phyloP scores from a whole-genome alignment of 1,140 invertebrate species.

The Periplaneta americana region DNA sequence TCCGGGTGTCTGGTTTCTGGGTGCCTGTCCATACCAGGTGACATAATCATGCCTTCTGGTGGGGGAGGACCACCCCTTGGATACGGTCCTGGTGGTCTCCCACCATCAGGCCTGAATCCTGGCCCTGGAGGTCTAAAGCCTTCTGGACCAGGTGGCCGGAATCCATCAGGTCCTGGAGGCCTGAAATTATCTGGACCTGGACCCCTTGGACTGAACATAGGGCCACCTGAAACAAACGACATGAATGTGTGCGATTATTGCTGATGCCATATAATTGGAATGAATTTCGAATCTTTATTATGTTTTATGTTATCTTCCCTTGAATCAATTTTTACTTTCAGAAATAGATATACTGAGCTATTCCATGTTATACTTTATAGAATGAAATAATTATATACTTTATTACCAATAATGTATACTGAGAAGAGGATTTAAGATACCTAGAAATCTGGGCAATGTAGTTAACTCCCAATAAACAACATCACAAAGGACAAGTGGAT shows the following conservation, averaged over 20 bases:
- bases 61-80: conserved; percentile 1
- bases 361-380: too few species aligned
- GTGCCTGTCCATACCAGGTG: not conserved
- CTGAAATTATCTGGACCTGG: conserved; percentile 30
- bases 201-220: not conserved
- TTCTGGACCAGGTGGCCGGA: conserved; percentile 28
- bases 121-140: not conserved
- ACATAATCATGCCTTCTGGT: conserved; percentile 5
- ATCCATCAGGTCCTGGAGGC: conserved; percentile 26
- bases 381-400: too few species aligned
- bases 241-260: not conserved
- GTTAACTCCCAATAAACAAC: too few species aligned
- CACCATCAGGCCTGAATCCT: not conserved
- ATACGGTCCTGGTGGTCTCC: conserved; percentile 2
- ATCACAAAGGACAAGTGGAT: too few species aligned
- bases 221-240: not conserved
- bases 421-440: too few species aligned
- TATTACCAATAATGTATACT: too few species aligned
- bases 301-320: too few species aligned
- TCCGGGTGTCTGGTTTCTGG: not conserved
- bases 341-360: too few species aligned
- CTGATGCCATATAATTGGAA: too few species aligned
- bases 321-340: too few species aligned
- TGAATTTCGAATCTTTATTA: too few species aligned
- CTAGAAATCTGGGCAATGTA: too few species aligned